Evolutionary conservation across 1,140 invertebrate species (phyloP).

Genomic region (Microplitis demolitor): DNA sequence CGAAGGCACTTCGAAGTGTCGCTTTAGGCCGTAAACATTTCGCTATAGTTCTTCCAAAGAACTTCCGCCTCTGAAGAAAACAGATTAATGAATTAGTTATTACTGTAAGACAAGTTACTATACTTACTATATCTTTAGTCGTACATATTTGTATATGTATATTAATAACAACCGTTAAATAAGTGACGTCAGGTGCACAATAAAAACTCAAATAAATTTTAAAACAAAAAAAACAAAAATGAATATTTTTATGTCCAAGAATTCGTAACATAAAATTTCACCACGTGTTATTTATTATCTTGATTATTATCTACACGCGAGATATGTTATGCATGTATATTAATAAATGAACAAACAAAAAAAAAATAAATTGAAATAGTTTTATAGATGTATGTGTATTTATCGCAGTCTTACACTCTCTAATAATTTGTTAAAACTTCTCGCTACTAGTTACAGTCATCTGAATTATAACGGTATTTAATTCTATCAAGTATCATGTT

Average conservation of each 20-base stretch:
- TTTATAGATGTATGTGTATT: not conserved
- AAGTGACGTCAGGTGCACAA: too few relatives aligned
- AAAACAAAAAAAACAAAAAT: not conserved
- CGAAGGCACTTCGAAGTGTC: constrained; percentile 11
- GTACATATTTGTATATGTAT: not conserved
- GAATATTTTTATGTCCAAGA: not conserved
- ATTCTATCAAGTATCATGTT: not conserved
- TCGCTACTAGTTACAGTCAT: not conserved
- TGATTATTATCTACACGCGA: constrained; percentile 12
- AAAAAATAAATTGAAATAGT: not conserved
- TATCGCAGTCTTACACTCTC: not conserved
- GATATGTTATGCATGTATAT: not conserved
- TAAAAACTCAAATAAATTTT: not conserved
- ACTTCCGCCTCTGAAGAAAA: constrained; percentile 7
- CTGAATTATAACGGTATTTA: constrained; percentile 13
- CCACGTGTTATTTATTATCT: not conserved
- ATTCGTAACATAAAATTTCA: not conserved
- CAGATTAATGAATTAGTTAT: constrained; percentile 10
- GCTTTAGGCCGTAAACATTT: constrained; percentile 14
- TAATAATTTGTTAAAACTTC: not conserved
- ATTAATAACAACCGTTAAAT: too few relatives aligned
- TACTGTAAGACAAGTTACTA: not conserved
- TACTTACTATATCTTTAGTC: not conserved
- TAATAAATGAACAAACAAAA: not conserved
- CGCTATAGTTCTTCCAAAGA: not conserved